These are phyloP conservation scores for Pogonophryne albipinna DNA, from an alignment of 2,797 vertebrate genomes.

Conservation along the genomic window DNA sequence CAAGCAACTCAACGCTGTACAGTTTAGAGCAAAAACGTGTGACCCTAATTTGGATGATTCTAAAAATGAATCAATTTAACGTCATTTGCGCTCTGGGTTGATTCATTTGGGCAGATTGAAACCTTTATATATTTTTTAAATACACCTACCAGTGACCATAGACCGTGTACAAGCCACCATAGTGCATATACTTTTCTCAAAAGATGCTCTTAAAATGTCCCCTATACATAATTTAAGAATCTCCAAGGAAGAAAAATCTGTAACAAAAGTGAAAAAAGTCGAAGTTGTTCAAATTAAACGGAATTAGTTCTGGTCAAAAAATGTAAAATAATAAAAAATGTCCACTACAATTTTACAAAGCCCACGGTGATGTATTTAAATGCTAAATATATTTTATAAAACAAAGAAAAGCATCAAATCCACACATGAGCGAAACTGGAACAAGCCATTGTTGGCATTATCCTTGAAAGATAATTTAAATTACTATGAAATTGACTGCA, in stretches of 20 bases:
- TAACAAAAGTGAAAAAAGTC: background rate
- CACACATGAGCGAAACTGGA: background rate
- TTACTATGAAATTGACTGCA: background rate
- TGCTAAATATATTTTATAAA: background rate
- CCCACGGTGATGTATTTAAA: background rate
- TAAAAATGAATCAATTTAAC: background rate
- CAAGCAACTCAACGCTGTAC: background rate
- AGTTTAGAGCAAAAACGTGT: conserved; percentile 4
- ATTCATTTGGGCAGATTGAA: conserved; percentile 7
- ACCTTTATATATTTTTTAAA: background rate
- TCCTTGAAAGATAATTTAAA: background rate
- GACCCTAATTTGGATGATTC: background rate
- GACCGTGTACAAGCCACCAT: background rate
- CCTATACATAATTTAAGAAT: background rate
- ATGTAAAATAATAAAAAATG: conserved; percentile 11
- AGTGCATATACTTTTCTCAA: background rate
- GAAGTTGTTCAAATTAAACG: background rate
- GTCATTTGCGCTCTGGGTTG: background rate
- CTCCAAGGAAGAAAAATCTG: background rate
- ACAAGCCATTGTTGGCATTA: background rate
- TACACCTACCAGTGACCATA: background rate
- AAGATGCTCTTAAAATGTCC: background rate
- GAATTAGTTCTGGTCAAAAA: background rate
- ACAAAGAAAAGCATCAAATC: background rate
- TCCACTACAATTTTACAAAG: background rate